Conservation (phyloP, 2,113 vertebrate genomes). For the Ceyx cyanopectus region DNA sequence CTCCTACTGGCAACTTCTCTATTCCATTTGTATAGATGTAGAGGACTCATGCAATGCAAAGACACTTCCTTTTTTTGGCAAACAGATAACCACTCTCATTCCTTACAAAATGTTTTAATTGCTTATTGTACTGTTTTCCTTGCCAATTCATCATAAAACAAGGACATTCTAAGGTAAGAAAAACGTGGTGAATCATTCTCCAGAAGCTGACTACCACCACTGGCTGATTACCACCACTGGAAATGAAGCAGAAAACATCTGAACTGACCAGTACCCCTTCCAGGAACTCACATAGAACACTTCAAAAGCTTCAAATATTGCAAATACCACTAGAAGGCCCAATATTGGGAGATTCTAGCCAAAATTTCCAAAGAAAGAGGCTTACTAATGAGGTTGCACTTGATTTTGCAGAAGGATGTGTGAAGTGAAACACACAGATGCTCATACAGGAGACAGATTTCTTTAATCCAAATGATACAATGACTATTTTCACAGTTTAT, state of each 20-base stretch:
- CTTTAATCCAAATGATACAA: background rate
- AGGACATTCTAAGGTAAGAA: background rate
- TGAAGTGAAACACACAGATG: background rate
- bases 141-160: background rate
- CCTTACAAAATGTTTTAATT: background rate
- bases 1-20: background rate
- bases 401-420: background rate
- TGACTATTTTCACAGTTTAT: background rate
- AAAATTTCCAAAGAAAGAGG: background rate
- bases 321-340: background rate
- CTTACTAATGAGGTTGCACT: background rate
- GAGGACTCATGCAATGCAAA: background rate
- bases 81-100: background rate
- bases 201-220: background rate
- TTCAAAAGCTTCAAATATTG: background rate
- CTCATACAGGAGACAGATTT: background rate
- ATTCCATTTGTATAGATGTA: background rate
- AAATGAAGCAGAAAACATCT: background rate
- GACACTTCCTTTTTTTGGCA: background rate
- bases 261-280: background rate
- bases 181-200: background rate
- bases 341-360: background rate
- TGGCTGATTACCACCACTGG: background rate
- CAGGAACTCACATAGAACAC: background rate
- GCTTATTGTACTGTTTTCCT: background rate